Conservation (phyloP, 2,797 vertebrate genomes). For the Phataginus tetradactyla region DNA sequence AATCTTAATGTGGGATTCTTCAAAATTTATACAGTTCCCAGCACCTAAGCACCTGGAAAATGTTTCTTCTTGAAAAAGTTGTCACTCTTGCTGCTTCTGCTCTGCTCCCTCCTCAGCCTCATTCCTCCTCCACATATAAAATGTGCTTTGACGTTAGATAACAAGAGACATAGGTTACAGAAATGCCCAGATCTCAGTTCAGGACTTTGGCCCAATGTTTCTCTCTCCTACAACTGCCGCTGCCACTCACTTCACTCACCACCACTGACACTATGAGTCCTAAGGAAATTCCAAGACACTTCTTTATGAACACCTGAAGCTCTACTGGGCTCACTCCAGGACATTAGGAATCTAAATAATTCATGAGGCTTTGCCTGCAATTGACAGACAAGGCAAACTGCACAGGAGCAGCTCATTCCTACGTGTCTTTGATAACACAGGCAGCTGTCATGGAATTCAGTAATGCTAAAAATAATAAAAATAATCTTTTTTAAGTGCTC, state of each 20-base stretch:
- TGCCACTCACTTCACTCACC: not conserved
- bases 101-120: not conserved
- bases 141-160: not conserved
- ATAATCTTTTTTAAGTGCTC: not conserved
- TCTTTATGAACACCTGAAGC: constrained; percentile 48
- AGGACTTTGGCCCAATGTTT: constrained; percentile 14
- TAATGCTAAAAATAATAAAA: not conserved
- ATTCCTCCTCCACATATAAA: not conserved
- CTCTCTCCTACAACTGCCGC: not conserved
- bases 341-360: constrained; percentile 59
- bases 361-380: constrained; percentile 37
- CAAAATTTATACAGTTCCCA: not conserved
- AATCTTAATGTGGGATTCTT: not conserved
- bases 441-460: constrained; percentile 9
- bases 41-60: not conserved
- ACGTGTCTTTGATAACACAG: constrained; percentile 25
- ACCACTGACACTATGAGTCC: not conserved
- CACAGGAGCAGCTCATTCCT: constrained; percentile 20
- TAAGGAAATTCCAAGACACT: not conserved
- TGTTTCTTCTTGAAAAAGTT: not conserved
- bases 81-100: not conserved
- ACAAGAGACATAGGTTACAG: not conserved
- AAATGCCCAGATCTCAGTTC: not conserved
- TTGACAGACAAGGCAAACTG: constrained; percentile 53
- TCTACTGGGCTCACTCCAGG: constrained; percentile 17